A percentile compares a stretch with the other conserved stretches of the same genome.
These are phyloP conservation scores for Phaedon cochleariae DNA, from an alignment of 2,888 invertebrate species.

Conservation along the genomic window DNA sequence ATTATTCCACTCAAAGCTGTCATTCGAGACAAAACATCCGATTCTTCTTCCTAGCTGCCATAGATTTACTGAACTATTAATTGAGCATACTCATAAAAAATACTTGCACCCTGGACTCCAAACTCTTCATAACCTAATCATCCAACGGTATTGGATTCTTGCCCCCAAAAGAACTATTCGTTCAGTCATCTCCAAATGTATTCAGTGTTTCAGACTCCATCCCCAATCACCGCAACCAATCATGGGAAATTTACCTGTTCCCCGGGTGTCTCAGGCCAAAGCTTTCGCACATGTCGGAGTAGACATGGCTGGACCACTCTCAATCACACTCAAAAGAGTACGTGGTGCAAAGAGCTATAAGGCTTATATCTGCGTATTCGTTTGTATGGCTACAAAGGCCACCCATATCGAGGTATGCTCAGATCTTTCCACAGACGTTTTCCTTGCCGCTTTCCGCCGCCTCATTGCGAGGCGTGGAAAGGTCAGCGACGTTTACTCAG, in stretches of 20 bases:
- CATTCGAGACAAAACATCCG: not conserved
- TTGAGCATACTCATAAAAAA: not conserved
- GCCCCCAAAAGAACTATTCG: conserved; percentile 12
- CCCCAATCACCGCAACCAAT: conserved; percentile 33
- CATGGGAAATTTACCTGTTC: conserved; percentile 46
- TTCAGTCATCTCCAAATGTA: conserved; percentile 19
- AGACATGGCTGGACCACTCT: conserved; percentile 9
- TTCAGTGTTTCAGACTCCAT: conserved; percentile 36
- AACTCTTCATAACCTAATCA: not conserved
- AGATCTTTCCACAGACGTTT: not conserved
- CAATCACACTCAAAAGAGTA: not conserved
- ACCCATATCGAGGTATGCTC: conserved; percentile 1
- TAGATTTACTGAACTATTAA: not conserved
- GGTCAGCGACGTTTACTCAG: not conserved
- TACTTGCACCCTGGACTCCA: conserved; percentile 1
- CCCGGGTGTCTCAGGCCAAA: conserved; percentile 32
- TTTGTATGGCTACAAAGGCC: not conserved
- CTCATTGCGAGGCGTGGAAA: not conserved
- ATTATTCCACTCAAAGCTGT: not conserved
- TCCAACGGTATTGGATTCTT: not conserved
- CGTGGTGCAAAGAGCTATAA: not conserved
- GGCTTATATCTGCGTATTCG: not conserved
- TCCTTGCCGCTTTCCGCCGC: not conserved
- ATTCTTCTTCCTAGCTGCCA: not conserved
- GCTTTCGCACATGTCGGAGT: conserved; percentile 32